Conservation (phyloP, 2,888 invertebrate genomes). For the Eupithecia exiguata region DNA sequence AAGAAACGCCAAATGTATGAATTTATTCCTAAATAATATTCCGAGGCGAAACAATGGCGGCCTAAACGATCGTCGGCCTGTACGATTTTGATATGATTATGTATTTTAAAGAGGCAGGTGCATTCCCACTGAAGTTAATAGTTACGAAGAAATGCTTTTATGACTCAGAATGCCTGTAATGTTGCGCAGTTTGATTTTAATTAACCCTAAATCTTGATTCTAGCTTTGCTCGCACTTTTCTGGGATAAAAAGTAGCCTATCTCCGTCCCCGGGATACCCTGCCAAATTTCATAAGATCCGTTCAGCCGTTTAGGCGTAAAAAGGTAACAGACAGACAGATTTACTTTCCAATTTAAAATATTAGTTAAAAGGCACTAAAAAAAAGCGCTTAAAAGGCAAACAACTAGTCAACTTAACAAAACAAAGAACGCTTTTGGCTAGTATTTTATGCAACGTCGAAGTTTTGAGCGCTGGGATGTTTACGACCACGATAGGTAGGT, state of each 20-base stretch:
- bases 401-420: neutral
- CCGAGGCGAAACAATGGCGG: neutral
- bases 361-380: no score
- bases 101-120: conserved; percentile 53
- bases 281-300: no score
- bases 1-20: conserved; percentile 12
- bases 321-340: no score
- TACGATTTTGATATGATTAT: neutral
- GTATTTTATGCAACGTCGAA: neutral
- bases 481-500: conserved; percentile 6
- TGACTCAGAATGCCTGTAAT: conserved; percentile 15
- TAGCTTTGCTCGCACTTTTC: no score
- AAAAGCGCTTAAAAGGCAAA: no score
- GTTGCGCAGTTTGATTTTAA: neutral
- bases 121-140: conserved; percentile 59
- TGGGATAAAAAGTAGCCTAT: no score
- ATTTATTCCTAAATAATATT: conserved; percentile 13
- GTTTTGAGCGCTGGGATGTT: neutral
- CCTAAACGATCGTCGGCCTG: neutral
- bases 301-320: no score
- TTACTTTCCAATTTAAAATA: no score
- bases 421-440: neutral
- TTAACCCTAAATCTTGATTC: neutral
- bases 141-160: conserved; percentile 50
- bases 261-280: no score